Base-by-base conservation (phyloP, 1,140 invertebrate genomes). In the Zaprionus capensis region DNA sequence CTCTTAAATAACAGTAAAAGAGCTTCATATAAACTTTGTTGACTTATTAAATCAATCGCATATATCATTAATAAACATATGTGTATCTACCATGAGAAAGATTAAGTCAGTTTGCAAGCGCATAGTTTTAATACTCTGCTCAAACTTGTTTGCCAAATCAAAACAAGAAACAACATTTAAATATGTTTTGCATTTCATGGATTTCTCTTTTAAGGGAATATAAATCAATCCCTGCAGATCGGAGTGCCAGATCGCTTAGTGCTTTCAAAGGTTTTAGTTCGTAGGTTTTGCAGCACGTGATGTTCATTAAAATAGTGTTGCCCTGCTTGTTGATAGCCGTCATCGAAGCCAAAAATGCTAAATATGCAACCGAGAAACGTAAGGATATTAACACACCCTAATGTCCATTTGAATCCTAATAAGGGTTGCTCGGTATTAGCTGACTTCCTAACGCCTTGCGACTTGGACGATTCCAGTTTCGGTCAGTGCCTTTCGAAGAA, bases 351-450 rank as follows among this genome's bases (percentile, higher is more conserved):
- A 26, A 26, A 26, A 26, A 26, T 26, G 56, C 73, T 1, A 85
- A 71, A 12, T 91, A 85, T 77, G 51, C 91, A 9, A 14, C 66
- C 0, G 66, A 87, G 11, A 87, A 78, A 81, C 91, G 91, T 92
- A 69, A 81, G 58, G 12, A 46, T n/a, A 55, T 9, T n/a, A 11
- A 4, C 0, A 22, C 28, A 31, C 28, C 4, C 2, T 9, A 44
- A 17, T 44, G 5, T 44, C 11, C 11, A 1, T 26, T 1, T 26
- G 11, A 24, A 22, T 26, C 12, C 11, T 2, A 46, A 4, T 11
- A 4, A 44, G 2, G 2, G n/a, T n/a, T 17, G 5, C n/a, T 46
- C n/a, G 5, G 2, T 64, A 73, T 24, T 1, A 92, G 91, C 91
- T 5, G 44, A 55, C 53, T 84, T 78, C 6, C 34, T 92, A 2